Evolutionary conservation across 2,113 vertebrate species (phyloP).

Genomic region (Labeo rohita): DNA sequence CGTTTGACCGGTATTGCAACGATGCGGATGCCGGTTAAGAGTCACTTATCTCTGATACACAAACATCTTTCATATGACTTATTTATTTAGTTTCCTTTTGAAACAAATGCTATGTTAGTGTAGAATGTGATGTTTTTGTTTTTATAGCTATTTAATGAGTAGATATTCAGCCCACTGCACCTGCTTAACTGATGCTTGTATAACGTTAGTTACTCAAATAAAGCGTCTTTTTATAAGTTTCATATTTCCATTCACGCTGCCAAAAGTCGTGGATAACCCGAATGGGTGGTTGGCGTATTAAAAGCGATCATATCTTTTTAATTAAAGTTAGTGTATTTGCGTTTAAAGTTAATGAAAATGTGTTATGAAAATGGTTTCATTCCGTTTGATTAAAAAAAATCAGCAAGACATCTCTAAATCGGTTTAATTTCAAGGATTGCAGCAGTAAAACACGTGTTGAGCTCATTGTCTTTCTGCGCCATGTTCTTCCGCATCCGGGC

Average conservation of each 20-base stretch:
- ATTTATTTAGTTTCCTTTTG: neutral
- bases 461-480: constrained; percentile 41
- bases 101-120: neutral
- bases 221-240: too few species aligned
- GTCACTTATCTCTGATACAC: neutral
- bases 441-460: constrained; percentile 32
- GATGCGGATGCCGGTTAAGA: neutral
- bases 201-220: too few species aligned
- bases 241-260: neutral
- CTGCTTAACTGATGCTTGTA: neutral
- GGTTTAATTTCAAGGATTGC: neutral
- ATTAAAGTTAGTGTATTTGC: neutral
- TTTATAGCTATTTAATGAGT: neutral
- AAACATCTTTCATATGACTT: neutral
- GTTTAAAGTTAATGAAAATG: neutral
- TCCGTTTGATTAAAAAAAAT: neutral
- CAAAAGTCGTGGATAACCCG: too few species aligned
- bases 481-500: constrained; percentile 43
- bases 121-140: neutral
- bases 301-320: neutral
- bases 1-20: neutral
- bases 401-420: neutral
- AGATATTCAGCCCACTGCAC: too few species aligned
- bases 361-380: neutral
- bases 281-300: neutral